Conservation (phyloP, 2,113 vertebrate species). For the Embiotoca jacksoni region DNA sequence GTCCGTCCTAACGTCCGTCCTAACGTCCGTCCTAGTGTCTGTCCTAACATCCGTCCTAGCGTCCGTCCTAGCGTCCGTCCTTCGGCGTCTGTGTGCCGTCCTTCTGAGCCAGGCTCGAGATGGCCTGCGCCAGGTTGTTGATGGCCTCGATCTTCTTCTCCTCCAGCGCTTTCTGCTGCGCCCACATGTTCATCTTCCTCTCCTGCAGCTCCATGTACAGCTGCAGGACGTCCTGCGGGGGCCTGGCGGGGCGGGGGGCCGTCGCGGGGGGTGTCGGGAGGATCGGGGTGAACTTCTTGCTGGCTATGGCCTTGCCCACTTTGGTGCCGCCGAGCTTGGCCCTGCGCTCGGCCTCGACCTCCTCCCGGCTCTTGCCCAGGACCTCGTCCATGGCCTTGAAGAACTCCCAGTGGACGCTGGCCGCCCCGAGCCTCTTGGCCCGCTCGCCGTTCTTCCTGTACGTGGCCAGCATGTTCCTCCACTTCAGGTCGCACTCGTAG, state of each 20-base stretch:
- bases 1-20: too few species aligned
- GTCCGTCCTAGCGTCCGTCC: constrained; percentile 49
- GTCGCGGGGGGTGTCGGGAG: constrained; percentile 75
- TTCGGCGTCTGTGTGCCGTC: constrained; percentile 53
- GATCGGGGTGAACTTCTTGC: constrained; percentile 82
- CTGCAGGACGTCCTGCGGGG: constrained; percentile 83
- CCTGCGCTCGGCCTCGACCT: constrained; percentile 75
- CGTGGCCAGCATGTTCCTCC: constrained; percentile 86
- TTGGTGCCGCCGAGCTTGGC: constrained; percentile 71
- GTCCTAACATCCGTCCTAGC: not conserved
- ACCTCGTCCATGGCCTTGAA: constrained; percentile 82
- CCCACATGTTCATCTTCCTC: constrained; percentile 87
- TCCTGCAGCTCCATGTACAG: constrained; percentile 87
- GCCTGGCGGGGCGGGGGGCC: constrained; percentile 50
- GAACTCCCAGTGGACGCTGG: constrained; percentile 85
- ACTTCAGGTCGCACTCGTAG: constrained; percentile 86
- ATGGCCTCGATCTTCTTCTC: constrained; percentile 86
- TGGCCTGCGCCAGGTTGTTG: constrained; percentile 85
- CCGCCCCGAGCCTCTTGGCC: constrained; percentile 72
- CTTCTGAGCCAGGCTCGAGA: constrained; percentile 80
- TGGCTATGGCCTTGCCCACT: constrained; percentile 75
- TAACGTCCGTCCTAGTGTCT: too few species aligned
- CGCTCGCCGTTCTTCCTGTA: constrained; percentile 84
- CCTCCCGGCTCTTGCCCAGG: constrained; percentile 80
- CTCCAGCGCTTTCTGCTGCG: constrained; percentile 84